Evolutionary conservation across 1,140 invertebrate genomes (phyloP).

Genomic region (Druon quercuslanigerum): DNA sequence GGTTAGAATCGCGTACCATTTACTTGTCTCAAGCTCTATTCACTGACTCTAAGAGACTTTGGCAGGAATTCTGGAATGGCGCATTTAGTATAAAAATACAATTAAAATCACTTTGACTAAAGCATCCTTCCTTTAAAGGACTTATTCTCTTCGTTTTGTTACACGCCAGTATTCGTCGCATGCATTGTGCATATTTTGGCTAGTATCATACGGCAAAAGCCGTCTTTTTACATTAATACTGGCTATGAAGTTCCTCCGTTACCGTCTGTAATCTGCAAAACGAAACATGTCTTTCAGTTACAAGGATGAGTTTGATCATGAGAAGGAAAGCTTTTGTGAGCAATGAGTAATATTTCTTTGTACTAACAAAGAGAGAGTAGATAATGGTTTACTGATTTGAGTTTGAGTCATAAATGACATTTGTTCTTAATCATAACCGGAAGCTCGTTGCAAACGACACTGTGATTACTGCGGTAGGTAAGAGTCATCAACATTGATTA

Average conservation of each 20-base stretch:
- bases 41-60: constrained; percentile 20
- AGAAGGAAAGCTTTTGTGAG: too few relatives aligned
- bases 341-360: too few relatives aligned
- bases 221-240: constrained; percentile 64
- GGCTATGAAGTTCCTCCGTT: constrained; percentile 68
- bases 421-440: too few relatives aligned
- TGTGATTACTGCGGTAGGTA: too few relatives aligned
- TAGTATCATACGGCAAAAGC: constrained; percentile 51
- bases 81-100: constrained; percentile 57
- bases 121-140: constrained; percentile 44
- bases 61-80: constrained; percentile 46
- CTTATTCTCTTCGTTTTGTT: constrained; percentile 52
- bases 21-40: constrained; percentile 1
- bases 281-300: neutral
- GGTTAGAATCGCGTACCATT: neutral
- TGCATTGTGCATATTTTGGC: constrained; percentile 40
- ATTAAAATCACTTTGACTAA: constrained; percentile 49
- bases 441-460: too few relatives aligned
- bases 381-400: too few relatives aligned
- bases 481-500: too few relatives aligned
- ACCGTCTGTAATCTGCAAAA: constrained; percentile 65
- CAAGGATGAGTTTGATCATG: too few relatives aligned
- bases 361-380: too few relatives aligned
- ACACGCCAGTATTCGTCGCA: constrained; percentile 42
- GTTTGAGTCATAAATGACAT: too few relatives aligned